Evolutionary conservation across 1,140 invertebrate species (phyloP), one percentile per base, ranked within the genome.

Genomic region (Daktulosphaira vitifoliae): DNA sequence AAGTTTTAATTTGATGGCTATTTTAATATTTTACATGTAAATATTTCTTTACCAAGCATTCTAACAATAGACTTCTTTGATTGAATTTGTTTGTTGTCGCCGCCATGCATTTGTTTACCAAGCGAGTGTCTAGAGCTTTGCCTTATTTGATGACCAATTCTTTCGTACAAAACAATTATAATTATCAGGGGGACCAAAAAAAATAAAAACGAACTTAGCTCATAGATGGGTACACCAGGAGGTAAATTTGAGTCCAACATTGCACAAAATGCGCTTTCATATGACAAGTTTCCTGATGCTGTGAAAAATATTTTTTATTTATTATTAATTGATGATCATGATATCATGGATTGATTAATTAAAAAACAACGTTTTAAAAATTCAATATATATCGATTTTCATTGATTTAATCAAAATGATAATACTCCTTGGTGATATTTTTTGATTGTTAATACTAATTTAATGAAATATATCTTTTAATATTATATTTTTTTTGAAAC

Each of bases 21-120:
- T n/a, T n/a, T n/a, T n/a, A n/a, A n/a, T n/a, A n/a, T n/a, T n/a
- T n/a, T n/a, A n/a, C n/a, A n/a, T n/a, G n/a, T n/a, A n/a, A n/a
- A n/a, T n/a, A n/a, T n/a, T n/a, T n/a, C 77, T 79, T 81, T 77
- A 92, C 89, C 84, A 51, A 92, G 77, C 88, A 92, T 90, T 69
- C 85, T 79, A 67, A 90, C 84, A 37, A 90, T 85, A 51, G 84
- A 82, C 73, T 82, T 85, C 69, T 87, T 80, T 1, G 84, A 82
- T 71, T 86, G 82, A 2, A 81, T 79, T 69, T 82, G 84, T 18
- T 81, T 79, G 0, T 78, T 79, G 67, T 86, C 84, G 1, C 81
- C 79, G 3, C 83, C 82, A 52, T 81, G 78, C 8, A 81, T 76
- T 9, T 79, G 78, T 66, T 79, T 77, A 15, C 77, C 77, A 0